Base-by-base conservation (phyloP, 2,113 vertebrate species). In the Centropristis striata region DNA sequence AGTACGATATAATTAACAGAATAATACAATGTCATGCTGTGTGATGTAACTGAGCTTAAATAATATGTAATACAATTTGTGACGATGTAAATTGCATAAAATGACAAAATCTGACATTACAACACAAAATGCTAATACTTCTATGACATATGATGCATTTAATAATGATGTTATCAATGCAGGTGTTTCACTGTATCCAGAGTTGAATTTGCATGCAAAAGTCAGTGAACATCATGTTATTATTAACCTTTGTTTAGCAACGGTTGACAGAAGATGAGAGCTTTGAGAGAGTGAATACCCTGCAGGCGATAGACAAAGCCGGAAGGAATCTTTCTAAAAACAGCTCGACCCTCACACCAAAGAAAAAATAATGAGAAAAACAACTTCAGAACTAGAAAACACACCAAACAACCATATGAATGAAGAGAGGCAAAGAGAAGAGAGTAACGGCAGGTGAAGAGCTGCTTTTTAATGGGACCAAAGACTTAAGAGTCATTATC, bases 291-390 rank as follows among this genome's bases (percentile, higher is more conserved):
- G 44, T 32, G 28, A 57, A 70, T 14, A 15, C 37, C 23, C 25
- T 46, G 51, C 67, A 57, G 58, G 21, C 6, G 1, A 53, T 18
- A 72, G n/a, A 60, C 3, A 10, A 23, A 47, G 32, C 57, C 71
- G 21, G 47, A 8, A 74, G 71, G 21, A 74, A 10, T 4, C 27
- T 42, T 41, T 42, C 23, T n/a, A 53, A 53, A 63, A 53, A 63
- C 23, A 74, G 2, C 71, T 28, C 2, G 0, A 21, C 23, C 36
- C 71, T 49, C 15, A 41, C 61, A 41, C 46, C 21, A 72, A 18
- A 51, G 6, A 32, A 4, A 73, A 53, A 53, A 44, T 44, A 42
- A 42, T 1, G 3, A 63, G 36, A 63, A 8, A 74, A 63, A 28
- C 42, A 46, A 20, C 49, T 21, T 53, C 32, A 20, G 55, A 55